Percentiles rank a stretch among this genome's conserved stretches.
phyloP scores from a whole-genome alignment of 2,888 invertebrate genomes.

The Oscheius sp. region DNA sequence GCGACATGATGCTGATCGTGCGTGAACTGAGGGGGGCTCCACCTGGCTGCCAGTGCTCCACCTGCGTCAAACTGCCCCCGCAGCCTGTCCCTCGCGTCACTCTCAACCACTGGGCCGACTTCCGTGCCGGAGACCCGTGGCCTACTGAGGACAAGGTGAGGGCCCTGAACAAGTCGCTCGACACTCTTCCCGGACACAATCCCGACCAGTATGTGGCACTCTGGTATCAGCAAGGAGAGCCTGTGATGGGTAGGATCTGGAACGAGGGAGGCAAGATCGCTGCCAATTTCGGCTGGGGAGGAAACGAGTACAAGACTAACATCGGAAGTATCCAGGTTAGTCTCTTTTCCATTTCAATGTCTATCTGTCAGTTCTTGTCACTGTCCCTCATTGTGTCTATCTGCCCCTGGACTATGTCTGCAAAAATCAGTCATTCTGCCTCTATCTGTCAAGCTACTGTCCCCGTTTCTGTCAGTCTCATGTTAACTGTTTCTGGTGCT shows the following conservation, averaged over 20 bases:
- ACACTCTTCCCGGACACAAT: conserved; percentile 64
- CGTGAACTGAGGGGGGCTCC: conserved; percentile 58
- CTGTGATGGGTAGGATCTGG: conserved; percentile 70
- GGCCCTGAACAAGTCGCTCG: conserved; percentile 61
- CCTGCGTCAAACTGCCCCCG: conserved; percentile 7
- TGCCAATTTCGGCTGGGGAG: conserved; percentile 66
- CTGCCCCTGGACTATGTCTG: no score
- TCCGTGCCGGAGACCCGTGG: conserved; percentile 61
- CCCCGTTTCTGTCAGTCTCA: no score
- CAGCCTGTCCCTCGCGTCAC: conserved; percentile 29
- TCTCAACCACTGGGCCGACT: conserved; percentile 62
- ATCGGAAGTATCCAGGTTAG: conserved; percentile 62
- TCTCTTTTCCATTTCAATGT: no score
- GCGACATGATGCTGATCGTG: conserved; percentile 66
- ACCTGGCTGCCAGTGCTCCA: conserved; percentile 25
- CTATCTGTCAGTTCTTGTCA: no score
- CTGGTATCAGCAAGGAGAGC: conserved; percentile 62
- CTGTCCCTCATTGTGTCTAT: no score
- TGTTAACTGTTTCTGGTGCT: conserved; percentile 8
- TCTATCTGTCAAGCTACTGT: no score
- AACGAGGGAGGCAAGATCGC: conserved; percentile 69
- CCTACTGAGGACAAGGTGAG: conserved; percentile 41
- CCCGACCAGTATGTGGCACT: conserved; percentile 61
- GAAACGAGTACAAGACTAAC: conserved; percentile 65
- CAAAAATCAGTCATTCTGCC: no score